Evolutionary conservation across 2,888 invertebrate genomes (phyloP), one percentile per base, ranked within the genome.

Genomic region (Plemyria rubiginata): DNA sequence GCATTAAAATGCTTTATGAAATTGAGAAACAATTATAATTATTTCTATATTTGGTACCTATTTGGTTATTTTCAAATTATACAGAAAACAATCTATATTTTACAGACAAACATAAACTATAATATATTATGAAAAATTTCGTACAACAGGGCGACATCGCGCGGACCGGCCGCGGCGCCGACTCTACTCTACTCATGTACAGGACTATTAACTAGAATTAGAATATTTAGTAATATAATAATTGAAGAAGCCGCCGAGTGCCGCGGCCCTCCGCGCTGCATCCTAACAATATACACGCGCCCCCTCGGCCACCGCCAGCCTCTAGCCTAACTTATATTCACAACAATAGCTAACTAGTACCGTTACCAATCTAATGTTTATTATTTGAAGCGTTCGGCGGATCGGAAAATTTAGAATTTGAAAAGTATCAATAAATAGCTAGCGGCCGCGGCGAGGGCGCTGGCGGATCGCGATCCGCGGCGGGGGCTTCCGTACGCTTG

Each of bases 11-110:
- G 92, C 92, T 92, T 91, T 87, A 85, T 81, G 89, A 90, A 92
- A 90, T 89, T 81, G 92, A 84, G 85, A 92, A 92, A 92, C 87
- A 90, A 88, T 88, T 82, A 88, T 91, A 90, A 87, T 82, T 84
- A 85, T 73, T 83, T 89, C 88, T 93, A 90, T 90, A 92, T 93
- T 93, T 92, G 92, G 92, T 92, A 91, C 86, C 90, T 92, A 92
- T 90, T 92, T 92, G 92, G 92, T 92, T 90, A 88, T 78, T 86
- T 87, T 90, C 80, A 90, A 92, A 90, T 89, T 82, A 90, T 88
- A 83, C 82, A 88, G 86, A 86, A 90, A 91, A 89, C 86, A 84
- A 86, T 88, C 81, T 85, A 87, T 90, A 88, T 88, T 86, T 86
- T 67, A 88, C 87, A 89, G 86, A 87, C 89, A 91, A 92, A 92